Percentiles rank a stretch among this genome's conserved stretches.
Evolutionary conservation across 2,113 vertebrate genomes (phyloP).

Genomic region (Passer montanus): DNA sequence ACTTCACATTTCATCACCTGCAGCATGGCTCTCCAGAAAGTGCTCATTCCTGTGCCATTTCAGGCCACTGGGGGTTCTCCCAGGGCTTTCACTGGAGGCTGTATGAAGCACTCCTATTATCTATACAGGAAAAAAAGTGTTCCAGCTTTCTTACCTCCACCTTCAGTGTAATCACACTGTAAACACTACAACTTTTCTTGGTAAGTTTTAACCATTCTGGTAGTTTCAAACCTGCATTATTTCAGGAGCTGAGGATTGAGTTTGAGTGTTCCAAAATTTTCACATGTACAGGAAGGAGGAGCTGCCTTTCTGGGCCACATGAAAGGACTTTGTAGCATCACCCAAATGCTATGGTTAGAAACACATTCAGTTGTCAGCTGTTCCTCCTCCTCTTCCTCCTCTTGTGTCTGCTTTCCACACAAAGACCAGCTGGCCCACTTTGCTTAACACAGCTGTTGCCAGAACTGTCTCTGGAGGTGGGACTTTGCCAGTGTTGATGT

Average conservation of each 20-base stretch:
- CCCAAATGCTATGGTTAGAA: background rate
- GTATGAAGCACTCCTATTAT: background rate
- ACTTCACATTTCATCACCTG: background rate
- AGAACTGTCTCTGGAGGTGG: background rate
- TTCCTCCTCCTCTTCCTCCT: background rate
- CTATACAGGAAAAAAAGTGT: background rate
- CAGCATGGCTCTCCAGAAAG: background rate
- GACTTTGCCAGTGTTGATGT: background rate
- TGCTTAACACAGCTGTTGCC: background rate
- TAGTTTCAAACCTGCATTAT: background rate
- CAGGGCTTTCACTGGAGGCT: background rate
- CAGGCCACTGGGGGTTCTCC: accelerated
- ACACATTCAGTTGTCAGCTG: background rate
- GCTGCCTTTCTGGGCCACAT: background rate
- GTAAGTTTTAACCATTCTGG: background rate
- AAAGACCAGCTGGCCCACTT: background rate
- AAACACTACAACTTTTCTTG: background rate
- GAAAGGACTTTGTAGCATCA: background rate
- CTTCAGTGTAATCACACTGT: background rate
- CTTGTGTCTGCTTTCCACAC: background rate
- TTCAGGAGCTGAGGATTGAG: background rate
- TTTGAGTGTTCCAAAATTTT: background rate
- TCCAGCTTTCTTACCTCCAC: background rate
- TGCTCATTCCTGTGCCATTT: background rate
- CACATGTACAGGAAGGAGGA: background rate